A percentile compares a stretch with the other conserved stretches of the same genome.
Evolutionary conservation across 2,797 vertebrate genomes (phyloP).

Genomic region (Acrossocheilus fasciatus): DNA sequence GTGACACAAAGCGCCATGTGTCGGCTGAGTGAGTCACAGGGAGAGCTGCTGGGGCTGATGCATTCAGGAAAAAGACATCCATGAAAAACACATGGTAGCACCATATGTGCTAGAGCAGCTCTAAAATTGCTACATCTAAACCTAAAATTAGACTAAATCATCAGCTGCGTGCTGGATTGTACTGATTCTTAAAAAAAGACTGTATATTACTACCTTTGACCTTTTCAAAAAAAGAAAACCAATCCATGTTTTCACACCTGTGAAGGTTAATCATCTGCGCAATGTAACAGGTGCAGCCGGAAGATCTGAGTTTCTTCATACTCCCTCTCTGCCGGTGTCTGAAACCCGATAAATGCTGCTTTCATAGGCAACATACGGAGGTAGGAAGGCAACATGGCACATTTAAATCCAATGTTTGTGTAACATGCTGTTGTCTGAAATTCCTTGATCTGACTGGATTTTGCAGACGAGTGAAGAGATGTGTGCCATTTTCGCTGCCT

Average conservation of each 20-base stretch:
- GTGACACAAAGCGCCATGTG: constrained; percentile 49
- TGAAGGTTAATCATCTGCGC: constrained; percentile 10
- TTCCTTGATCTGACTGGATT: background rate
- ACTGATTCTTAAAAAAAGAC: background rate
- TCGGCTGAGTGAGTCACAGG: constrained; percentile 33
- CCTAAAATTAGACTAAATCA: constrained; percentile 13
- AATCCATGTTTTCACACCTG: constrained; percentile 38
- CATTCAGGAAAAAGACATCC: constrained; percentile 18
- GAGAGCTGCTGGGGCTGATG: constrained; percentile 23
- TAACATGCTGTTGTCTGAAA: constrained; percentile 5
- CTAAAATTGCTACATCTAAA: background rate
- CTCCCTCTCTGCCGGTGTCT: background rate
- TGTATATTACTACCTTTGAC: background rate
- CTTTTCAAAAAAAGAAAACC: constrained; percentile 13
- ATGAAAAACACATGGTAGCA: constrained; percentile 44
- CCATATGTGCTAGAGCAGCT: constrained; percentile 30
- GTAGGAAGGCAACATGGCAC: background rate
- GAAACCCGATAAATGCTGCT: background rate
- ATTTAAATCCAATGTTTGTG: constrained; percentile 17
- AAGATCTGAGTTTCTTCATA: background rate
- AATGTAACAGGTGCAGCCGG: background rate
- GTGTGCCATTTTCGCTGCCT: background rate
- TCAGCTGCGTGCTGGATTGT: background rate
- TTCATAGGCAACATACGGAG: constrained; percentile 1
- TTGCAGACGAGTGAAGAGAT: background rate